phyloP scores from a whole-genome alignment of 2,113 vertebrate species.

The Barbus barbus region DNA sequence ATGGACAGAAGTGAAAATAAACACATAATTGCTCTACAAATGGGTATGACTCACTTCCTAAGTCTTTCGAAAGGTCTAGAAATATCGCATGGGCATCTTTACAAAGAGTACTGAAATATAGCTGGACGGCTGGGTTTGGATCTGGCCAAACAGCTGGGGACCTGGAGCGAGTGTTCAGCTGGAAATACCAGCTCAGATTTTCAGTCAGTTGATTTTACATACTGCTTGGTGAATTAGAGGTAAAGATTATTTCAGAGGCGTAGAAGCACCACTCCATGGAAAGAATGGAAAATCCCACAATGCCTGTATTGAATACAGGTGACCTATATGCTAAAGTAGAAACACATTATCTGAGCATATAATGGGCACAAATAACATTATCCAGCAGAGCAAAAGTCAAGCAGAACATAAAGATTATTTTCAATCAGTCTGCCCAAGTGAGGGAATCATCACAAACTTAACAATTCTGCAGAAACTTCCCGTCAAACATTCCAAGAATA shows the following conservation, averaged over 20 bases:
- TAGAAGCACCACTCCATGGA: conserved; percentile 16
- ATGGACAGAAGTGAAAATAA: conserved; percentile 57
- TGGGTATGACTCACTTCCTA: conserved; percentile 56
- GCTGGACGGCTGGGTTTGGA: conserved; percentile 39
- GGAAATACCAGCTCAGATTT: conserved; percentile 71
- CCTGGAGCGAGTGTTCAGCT: conserved; percentile 69
- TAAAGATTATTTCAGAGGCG: conserved; percentile 51
- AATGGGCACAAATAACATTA: neutral
- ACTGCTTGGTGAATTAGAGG: conserved; percentile 61
- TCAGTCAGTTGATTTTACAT: conserved; percentile 53
- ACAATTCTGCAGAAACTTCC: neutral
- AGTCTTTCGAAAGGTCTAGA: conserved; percentile 52
- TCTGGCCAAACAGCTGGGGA: conserved; percentile 72
- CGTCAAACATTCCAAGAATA: neutral
- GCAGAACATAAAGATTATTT: neutral
- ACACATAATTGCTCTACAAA: conserved; percentile 54
- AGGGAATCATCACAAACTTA: neutral
- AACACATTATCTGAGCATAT: neutral
- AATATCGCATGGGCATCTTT: conserved; percentile 54
- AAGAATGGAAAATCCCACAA: conserved; percentile 26
- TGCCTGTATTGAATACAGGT: neutral
- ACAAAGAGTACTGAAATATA: conserved; percentile 53
- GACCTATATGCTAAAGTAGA: neutral
- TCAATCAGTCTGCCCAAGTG: neutral
- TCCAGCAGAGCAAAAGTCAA: neutral